These are phyloP conservation scores for Monoplex corrugatus DNA, from an alignment of 2,888 invertebrate genomes.

Conservation along the genomic window DNA sequence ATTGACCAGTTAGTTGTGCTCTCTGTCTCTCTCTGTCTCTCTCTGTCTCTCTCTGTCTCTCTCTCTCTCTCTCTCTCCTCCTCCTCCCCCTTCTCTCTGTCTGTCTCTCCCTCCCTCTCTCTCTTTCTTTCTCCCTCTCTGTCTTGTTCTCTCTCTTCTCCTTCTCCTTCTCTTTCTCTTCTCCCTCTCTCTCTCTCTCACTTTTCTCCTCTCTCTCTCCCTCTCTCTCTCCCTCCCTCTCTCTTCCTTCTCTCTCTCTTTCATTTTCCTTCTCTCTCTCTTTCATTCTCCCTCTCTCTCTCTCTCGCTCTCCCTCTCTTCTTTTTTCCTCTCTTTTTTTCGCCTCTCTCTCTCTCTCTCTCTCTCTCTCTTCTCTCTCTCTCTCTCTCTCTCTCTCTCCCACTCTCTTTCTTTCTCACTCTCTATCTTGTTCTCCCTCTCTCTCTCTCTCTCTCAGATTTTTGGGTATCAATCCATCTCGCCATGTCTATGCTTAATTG, in stretches of 20 bases:
- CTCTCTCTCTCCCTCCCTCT: background rate
- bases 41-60: background rate
- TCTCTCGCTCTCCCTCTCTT: background rate
- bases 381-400: conserved; percentile 2
- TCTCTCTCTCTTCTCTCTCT: background rate
- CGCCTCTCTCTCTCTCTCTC: background rate
- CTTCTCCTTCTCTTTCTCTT: background rate
- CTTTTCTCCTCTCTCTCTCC: background rate
- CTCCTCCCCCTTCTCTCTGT: background rate
- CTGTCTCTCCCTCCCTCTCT: conserved; percentile 32
- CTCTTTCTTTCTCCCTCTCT: conserved; percentile 37
- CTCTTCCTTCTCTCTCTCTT: background rate
- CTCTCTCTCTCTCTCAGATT: no score
- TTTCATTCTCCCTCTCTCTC: background rate
- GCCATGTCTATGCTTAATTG: no score
- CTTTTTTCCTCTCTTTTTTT: background rate
- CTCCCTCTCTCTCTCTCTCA: conserved; percentile 32
- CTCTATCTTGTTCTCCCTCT: background rate
- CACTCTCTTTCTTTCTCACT: background rate
- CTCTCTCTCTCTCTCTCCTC: conserved; percentile 27
- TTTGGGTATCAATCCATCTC: no score
- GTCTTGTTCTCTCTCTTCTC: conserved; percentile 28
- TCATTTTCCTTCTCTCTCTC: background rate
- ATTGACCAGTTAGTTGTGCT: no score
- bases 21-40: background rate